Base-by-base conservation (phyloP, 1,140 invertebrate genomes). In the Lamellibrachia luymesi region DNA sequence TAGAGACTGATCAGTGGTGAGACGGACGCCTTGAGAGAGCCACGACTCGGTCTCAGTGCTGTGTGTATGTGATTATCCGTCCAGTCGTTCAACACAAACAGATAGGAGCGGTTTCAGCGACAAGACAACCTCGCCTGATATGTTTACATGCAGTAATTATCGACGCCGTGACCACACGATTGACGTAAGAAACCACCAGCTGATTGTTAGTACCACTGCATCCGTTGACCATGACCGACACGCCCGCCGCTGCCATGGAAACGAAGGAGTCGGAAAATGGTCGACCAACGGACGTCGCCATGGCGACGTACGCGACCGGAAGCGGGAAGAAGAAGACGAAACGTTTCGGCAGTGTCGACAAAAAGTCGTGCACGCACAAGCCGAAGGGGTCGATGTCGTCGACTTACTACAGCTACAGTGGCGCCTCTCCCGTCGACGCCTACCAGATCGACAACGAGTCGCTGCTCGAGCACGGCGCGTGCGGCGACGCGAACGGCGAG, bases 401-500 rank as follows among this genome's bases (percentile, higher is more conserved):
- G 64, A 80, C 64, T 2, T 80, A 80, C 64, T 80, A 80, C 64
- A 80, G 64, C 64, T 80, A 80, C 64, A 80, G 64, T 80, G 64
- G 64, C 64, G 64, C 64, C 64, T 80, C 1, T 17, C 64, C 64
- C 64, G 64, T 80, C 64, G 64, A 80, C 64, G 64, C 64, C 64
- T 80, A 80, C 64, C 64, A 80, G 64, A 80, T 80, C 64, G 64
- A 80, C 64, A 80, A 80, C 64, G 64, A 80, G 64, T 80, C 64
- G 64, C 64, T 80, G 13, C 64, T 80, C 6, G 64, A 80, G 2
- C 64, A 80, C 13, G 64, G 64, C 64, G 64, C 64, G 38, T 38
- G 38, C 38, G 38, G 38, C 64, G 64, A 80, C 13, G 64, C 64
- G 64, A 80, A 22, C 64, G 64, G 64, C 13, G 64, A 80, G 7